Conservation (phyloP, 2,888 invertebrate genomes). For the Fragum sueziense region DNA sequence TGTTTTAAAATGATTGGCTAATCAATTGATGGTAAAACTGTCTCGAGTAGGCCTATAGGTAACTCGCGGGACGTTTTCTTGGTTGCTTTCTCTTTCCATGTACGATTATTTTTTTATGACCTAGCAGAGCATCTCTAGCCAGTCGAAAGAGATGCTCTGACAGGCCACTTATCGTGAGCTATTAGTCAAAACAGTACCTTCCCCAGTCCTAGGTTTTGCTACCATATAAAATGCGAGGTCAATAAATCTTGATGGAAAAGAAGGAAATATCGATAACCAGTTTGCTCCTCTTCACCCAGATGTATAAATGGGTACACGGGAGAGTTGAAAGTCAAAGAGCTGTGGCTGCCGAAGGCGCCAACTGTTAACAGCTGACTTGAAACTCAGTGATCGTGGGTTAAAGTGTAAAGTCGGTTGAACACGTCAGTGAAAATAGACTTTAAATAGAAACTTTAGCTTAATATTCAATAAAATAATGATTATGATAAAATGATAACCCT, state of each 20-base stretch:
- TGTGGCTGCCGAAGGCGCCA: no score
- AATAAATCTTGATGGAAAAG: no score
- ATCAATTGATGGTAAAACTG: no score
- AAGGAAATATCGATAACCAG: not conserved
- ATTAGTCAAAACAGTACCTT: not conserved
- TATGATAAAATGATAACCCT: not conserved
- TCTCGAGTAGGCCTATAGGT: no score
- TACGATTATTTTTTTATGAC: not conserved
- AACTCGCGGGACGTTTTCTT: not conserved
- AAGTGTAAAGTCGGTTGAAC: no score
- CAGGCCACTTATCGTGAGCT: not conserved
- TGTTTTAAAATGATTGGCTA: no score
- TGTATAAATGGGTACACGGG: no score
- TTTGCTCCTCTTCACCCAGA: not conserved
- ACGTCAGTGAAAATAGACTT: no score
- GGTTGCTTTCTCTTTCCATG: not conserved
- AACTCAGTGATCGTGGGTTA: no score
- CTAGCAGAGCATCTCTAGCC: not conserved
- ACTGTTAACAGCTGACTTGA: no score
- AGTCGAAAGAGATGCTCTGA: not conserved
- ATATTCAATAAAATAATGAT: not conserved
- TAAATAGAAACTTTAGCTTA: no score
- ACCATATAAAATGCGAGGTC: not conserved
- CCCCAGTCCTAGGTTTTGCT: not conserved
- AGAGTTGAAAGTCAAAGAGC: no score